Evolutionary conservation across 2,113 vertebrate genomes (phyloP).

Genomic region (Sclerurus mexicanus): DNA sequence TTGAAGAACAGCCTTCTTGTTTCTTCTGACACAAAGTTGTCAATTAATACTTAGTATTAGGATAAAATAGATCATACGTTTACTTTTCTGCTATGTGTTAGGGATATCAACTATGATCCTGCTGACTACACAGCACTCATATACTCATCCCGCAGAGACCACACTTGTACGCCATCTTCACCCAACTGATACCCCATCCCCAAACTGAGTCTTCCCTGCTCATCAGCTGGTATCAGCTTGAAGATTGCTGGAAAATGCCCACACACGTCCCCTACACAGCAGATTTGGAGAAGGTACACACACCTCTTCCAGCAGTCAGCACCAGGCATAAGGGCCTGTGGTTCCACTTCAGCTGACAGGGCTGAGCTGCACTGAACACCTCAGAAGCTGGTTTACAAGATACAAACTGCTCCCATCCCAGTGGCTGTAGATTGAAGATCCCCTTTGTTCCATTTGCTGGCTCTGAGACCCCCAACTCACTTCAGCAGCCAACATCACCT

Average conservation of each 20-base stretch:
- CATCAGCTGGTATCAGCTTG: neutral
- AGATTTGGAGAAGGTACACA: neutral
- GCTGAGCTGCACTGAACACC: neutral
- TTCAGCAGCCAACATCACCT: neutral
- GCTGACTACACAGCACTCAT: neutral
- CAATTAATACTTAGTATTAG: neutral
- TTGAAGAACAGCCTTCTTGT: neutral
- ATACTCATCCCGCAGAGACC: neutral
- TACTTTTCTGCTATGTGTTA: neutral
- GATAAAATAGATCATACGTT: neutral
- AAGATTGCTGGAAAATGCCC: neutral
- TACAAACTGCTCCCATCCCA: neutral
- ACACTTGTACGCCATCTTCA: accelerated
- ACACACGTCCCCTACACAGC: neutral
- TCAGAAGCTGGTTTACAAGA: neutral
- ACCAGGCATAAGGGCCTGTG: no score
- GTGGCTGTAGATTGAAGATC: neutral
- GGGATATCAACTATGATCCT: neutral
- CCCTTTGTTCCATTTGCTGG: neutral
- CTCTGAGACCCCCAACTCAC: neutral
- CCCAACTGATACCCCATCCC: neutral
- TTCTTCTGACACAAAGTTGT: neutral
- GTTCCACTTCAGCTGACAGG: neutral
- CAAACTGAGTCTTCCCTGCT: neutral
- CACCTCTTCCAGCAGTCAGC: neutral